Base-by-base conservation (phyloP, 2,888 invertebrate species). In the Empis stercorea region DNA sequence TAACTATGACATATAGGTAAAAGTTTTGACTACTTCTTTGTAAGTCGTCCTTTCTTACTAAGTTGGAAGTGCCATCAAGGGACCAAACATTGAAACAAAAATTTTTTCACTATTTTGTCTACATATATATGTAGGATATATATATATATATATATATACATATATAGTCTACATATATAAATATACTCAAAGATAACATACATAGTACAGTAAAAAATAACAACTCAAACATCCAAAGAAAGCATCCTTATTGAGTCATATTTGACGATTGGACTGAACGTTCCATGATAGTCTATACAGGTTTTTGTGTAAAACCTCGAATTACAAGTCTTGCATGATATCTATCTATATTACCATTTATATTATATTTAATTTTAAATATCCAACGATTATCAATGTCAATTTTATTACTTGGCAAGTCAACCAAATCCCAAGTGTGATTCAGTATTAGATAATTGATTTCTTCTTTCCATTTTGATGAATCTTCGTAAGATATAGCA, bases 261-360 rank as follows among this genome's bases (percentile, higher is more conserved):
- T 51, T 51, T 55, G 11, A 54, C 57, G 1, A 62, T 60, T n/a
- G 61, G 60, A 37, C 61, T 57, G 45, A 59, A 64, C 2, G 59
- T 59, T 47, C 61, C 58, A 20, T 57, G 49, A 50, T 59, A 63
- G 48, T 60, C 59, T 30, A 55, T 46, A 10, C 59, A 38, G 48
- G 52, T 48, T 56, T 46, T 45, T 62, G 59, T 4, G 49, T 50
- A 45, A 55, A 61, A 34, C 60, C 60, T 15, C 56, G 45, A 13
- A 54, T 60, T 9, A 61, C 60, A 17, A 62, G 48, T 16, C 61
- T 46, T 15, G 61, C 59, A 45, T 59, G 60, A 32, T 51, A 57
- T 27, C 53, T 37, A 14, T 16, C 37, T 16, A 37, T 37, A 10
- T 16, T 16, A 14, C 37, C 37, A 37, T 46, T 27, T 2, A 46